Base-by-base conservation (phyloP, 2,888 invertebrate genomes). In the Amorpha juglandis region DNA sequence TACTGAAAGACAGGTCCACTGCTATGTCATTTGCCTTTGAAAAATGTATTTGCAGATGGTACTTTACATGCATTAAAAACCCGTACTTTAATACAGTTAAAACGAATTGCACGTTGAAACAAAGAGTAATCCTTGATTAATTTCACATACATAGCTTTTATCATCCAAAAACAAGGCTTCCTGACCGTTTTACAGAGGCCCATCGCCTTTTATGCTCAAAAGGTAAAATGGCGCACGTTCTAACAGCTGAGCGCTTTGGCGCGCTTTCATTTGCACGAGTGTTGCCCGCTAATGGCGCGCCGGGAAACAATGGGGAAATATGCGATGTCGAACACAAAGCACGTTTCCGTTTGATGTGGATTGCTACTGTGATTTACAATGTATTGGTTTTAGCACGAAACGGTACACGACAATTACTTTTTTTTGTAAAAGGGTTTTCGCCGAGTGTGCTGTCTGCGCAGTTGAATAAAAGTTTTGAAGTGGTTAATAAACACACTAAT, bases 231-330 rank as follows among this genome's bases (percentile, higher is more conserved):
- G 88, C 88, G 87, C 84, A 85, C 89, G 88, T 88, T 88, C 81
- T 86, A 89, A 82, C 86, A 87, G 84, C 81, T 78, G 77, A 76
- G 79, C 80, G 81, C 78, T 87, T 87, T 86, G 85, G 83, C 87
- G 87, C 83, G 83, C 82, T 84, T 84, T 82, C 79, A 80, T 81
- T 81, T 80, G 75, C 73, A 67, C 81, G 84, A 88, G 81, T 88
- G 89, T 86, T 85, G 86, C 86, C 86, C 86, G 81, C 83, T 91
- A 92, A 91, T 91, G 91, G 91, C 82, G 81, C 81, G 78, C 77
- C 74, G 76, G 82, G 81, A 88, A 91, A 91, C 91, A 91, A 91
- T 90, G 84, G 86, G 82, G 81, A 86, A 87, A 87, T 78, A 78
- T 75, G 79, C 79, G 79, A 82, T 82, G 82, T 80, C 82, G 78